Base-by-base conservation (phyloP, 1,140 invertebrate species). In the Drosophila nigrodunni region DNA sequence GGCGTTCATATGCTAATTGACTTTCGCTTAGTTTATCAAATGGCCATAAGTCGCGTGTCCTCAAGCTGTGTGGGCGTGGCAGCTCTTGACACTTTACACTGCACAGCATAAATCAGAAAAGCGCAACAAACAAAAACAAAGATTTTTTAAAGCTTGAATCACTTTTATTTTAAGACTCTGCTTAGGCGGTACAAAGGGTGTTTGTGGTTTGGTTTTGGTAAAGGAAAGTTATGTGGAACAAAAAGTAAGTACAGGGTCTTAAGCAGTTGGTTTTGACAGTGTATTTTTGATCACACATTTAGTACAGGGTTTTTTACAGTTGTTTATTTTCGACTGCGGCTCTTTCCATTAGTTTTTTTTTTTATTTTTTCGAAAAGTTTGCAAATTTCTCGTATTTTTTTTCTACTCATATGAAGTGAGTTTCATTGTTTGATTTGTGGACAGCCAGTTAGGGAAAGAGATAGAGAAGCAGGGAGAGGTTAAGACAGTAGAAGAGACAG, bases 101-200 rank as follows among this genome's bases (percentile, higher is more conserved):
- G 65, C 60, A 62, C 57, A 61, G 66, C 66, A 86, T 81, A 85
- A 85, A 85, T 81, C 77, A 81, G 76, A 71, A 80, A 72, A 72
- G 25, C 43, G 68, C 62, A 75, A 72, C 37, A 66, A 65, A 66
- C 18, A 59, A 43, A 73, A 58, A 66, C 58, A 77, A 52, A 52
- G 43, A 41, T 30, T 30, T 30, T 30, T 5, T 3, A 30, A 30
- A 30, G 6, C 25, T 30, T 6, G 25, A 30, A 30, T 5, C 6
- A 5, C 6, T 30, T 30, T 5, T 5, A 30, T 30, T 5, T 30
- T 30, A 5, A 30, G 25, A 30, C 25, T 5, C 25, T 30, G 25
- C 3, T 1, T 4, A 6, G 25, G 25, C 25, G 6, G 25, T 30
- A 30, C 25, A 6, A 5, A 5, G 6, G 25, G 25, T 30, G 4